Evolutionary conservation across 23 tunicate genomes (phyloP), one percentile per base, ranked within the genome.

Genomic region (Halocynthia aurantium): DNA sequence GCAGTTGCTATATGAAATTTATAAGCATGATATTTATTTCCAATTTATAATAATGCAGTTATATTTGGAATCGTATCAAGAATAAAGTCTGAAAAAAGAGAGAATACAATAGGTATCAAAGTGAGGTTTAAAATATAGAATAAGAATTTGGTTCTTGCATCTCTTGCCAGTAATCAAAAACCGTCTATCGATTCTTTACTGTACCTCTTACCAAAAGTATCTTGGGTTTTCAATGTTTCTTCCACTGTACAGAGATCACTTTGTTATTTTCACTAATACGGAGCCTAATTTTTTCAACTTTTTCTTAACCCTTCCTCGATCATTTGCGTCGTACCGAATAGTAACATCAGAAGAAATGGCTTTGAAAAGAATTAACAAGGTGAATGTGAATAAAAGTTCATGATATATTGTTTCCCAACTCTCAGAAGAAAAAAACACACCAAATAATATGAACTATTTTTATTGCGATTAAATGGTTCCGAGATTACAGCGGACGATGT

Each of bases 301-400:
- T 57, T 58, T 4, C 63, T 13, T 13, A 58, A 13, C 17, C 63
- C 17, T 58, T 67, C 20, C 17, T 67, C 4, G 72, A 67, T 18
- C 12, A 18, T 20, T 51, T 15, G 2, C 64, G 17, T 17, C 17
- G 12, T 57, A 15, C 2, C 17, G n/a, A 60, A 17, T 1, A 15
- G 17, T 15, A 60, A 4, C 17, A 60, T 20, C 57, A 50, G 67
- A 1, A 53, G 13, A 51, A 31, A 78, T 78, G 82, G 82, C 82
- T 44, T 78, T 78, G 52, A 78, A 78, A 78, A 78, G 82, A 78
- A 78, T 78, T 66, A 78, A 67, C 40, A 78, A 78, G 82, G 82
- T 78, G 52, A 10, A 49, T 62, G 70, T 12, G 44, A 15, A 13
- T n/a, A 58, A n/a, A 13, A 58, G 15, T 58, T 13, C 63, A 58